phyloP scores from a whole-genome alignment of 2,888 invertebrate species.

The Pyrocoelia pectoralis region DNA sequence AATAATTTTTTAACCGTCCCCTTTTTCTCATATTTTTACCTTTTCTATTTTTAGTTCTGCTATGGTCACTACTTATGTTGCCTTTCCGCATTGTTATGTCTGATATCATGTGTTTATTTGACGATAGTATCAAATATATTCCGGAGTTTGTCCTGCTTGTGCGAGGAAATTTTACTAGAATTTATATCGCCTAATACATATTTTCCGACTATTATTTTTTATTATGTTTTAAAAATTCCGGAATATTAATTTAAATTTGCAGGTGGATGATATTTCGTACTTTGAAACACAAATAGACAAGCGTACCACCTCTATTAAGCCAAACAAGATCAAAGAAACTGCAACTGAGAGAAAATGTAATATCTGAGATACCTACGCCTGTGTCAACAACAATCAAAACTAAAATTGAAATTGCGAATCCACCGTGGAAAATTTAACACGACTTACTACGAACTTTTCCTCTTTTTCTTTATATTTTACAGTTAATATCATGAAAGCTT shows the following conservation, averaged over 20 bases:
- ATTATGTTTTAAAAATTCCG: no score
- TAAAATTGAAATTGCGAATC: slow-evolving; percentile 55
- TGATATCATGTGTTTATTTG: no score
- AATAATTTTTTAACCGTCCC: no score
- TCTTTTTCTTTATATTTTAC: slow-evolving; percentile 14
- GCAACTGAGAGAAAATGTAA: slow-evolving; percentile 48
- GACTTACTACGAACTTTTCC: slow-evolving; percentile 11
- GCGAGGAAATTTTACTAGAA: no score
- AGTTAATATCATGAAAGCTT: slow-evolving; percentile 20
- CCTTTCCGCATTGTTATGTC: no score
- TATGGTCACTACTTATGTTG: no score
- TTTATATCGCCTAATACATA: no score
- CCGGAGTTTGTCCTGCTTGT: no score
- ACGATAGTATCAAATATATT: no score
- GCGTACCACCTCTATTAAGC: slow-evolving; percentile 23
- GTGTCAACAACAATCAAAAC: slow-evolving; percentile 58
- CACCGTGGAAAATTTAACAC: slow-evolving; percentile 38
- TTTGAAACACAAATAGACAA: slow-evolving; percentile 12
- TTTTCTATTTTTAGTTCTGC: no score
- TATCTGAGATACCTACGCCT: slow-evolving; percentile 51
- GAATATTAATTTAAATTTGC: neutral
- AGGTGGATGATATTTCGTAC: neutral
- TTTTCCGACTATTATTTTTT: no score
- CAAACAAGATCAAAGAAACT: slow-evolving; percentile 48
- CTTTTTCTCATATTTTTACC: no score